These are phyloP conservation scores for Orthonyx spaldingii DNA, from an alignment of 2,113 vertebrate species.

Conservation along the genomic window DNA sequence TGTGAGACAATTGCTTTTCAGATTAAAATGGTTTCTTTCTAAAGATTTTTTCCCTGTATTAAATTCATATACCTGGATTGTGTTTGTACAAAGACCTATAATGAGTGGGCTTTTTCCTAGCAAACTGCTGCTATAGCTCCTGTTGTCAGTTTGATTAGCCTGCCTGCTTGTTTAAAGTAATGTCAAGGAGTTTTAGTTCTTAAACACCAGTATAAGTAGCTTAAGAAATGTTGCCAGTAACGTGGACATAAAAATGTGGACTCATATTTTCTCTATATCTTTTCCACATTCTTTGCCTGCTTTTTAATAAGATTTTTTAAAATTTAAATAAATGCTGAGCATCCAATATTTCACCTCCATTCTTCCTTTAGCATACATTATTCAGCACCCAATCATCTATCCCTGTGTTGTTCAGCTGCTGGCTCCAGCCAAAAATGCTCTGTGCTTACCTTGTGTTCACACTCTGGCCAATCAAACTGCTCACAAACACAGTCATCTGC, in stretches of 20 bases:
- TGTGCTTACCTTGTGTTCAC: background rate
- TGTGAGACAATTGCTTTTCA: background rate
- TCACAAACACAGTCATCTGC: background rate
- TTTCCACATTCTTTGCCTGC: background rate
- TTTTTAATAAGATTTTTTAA: background rate
- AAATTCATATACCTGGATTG: background rate
- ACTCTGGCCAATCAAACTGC: background rate
- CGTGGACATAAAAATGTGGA: background rate
- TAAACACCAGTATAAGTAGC: background rate
- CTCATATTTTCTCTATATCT: background rate
- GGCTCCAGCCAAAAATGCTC: background rate
- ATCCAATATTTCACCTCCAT: background rate
- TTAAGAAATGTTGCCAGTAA: background rate
- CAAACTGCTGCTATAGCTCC: background rate
- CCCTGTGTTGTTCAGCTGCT: background rate
- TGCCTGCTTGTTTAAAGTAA: background rate
- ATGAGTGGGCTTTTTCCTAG: background rate
- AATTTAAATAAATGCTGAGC: background rate
- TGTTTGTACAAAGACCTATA: background rate
- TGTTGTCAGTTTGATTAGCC: constrained; percentile 6
- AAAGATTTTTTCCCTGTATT: background rate
- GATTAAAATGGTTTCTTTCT: background rate
- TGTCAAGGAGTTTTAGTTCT: background rate
- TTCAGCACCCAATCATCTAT: background rate
- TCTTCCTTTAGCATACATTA: background rate